Percentiles rank a stretch among this genome's conserved stretches.
Evolutionary conservation across 2,888 invertebrate species (phyloP).

Genomic region (Lobophora halterata): DNA sequence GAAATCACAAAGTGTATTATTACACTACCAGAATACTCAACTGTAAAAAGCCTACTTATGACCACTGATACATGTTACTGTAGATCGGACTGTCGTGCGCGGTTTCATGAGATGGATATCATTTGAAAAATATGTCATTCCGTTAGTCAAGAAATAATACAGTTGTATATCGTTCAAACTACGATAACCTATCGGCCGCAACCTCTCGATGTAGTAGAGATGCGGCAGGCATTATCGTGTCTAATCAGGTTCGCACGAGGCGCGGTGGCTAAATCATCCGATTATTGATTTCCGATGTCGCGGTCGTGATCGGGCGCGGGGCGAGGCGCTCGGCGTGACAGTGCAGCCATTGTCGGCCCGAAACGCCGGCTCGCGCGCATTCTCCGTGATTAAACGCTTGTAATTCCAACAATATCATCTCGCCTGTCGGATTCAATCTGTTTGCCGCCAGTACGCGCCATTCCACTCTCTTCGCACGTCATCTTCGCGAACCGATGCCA

Average conservation of each 20-base stretch:
- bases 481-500: constrained; percentile 38
- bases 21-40: constrained; percentile 40
- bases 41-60: constrained; percentile 52
- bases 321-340: constrained; percentile 71
- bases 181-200: constrained; percentile 72
- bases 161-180: constrained; percentile 60
- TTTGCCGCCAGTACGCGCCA: constrained; percentile 39
- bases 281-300: constrained; percentile 81
- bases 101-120: constrained; percentile 65
- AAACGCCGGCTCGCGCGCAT: constrained; percentile 58
- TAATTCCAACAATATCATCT: constrained; percentile 77
- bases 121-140: constrained; percentile 67
- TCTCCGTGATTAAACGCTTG: constrained; percentile 76
- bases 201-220: constrained; percentile 53
- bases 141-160: constrained; percentile 66
- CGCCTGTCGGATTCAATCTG: constrained; percentile 70
- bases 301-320: constrained; percentile 77
- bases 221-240: constrained; percentile 72
- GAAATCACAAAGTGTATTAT: constrained; percentile 40
- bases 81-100: constrained; percentile 60
- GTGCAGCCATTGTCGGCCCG: constrained; percentile 69
- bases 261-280: constrained; percentile 79
- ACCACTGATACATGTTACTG: constrained; percentile 60
- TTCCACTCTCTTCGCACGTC: constrained; percentile 53
- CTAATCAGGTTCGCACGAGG: constrained; percentile 80